A percentile compares a stretch with the other conserved stretches of the same genome.
Conservation (phyloP, 2,797 vertebrate genomes). For the Antennarius maculatus region DNA sequence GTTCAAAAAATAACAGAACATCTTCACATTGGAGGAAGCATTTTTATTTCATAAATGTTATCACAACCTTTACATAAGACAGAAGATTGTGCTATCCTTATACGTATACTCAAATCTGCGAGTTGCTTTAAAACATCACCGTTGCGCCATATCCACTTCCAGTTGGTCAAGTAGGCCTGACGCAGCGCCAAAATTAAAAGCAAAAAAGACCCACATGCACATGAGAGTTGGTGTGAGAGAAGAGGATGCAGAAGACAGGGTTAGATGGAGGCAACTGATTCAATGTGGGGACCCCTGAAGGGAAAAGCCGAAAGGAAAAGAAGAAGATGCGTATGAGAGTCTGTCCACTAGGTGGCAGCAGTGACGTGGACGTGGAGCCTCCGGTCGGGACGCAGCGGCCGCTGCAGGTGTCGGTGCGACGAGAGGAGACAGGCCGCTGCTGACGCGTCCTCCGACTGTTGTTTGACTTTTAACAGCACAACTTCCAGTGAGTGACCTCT, state of each 20-base stretch:
- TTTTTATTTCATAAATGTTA: neutral
- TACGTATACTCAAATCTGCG: neutral
- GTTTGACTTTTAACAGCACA: constrained; percentile 3
- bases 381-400: constrained; percentile 12
- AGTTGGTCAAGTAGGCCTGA: too few relatives aligned
- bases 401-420: neutral
- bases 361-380: constrained; percentile 13
- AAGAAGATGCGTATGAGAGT: neutral
- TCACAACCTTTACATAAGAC: neutral
- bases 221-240: too few relatives aligned
- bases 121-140: neutral
- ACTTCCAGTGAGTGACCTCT: constrained; percentile 1
- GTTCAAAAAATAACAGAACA: neutral
- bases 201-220: neutral
- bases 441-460: constrained; percentile 17
- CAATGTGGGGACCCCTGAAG: too few relatives aligned
- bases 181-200: too few relatives aligned
- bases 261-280: too few relatives aligned
- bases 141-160: neutral
- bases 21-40: neutral
- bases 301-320: too few relatives aligned
- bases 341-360: constrained; percentile 72
- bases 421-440: constrained; percentile 11
- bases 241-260: too few relatives aligned
- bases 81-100: too few relatives aligned